phyloP scores from a whole-genome alignment of 2,113 vertebrate species.

The Camelus dromedarius region DNA sequence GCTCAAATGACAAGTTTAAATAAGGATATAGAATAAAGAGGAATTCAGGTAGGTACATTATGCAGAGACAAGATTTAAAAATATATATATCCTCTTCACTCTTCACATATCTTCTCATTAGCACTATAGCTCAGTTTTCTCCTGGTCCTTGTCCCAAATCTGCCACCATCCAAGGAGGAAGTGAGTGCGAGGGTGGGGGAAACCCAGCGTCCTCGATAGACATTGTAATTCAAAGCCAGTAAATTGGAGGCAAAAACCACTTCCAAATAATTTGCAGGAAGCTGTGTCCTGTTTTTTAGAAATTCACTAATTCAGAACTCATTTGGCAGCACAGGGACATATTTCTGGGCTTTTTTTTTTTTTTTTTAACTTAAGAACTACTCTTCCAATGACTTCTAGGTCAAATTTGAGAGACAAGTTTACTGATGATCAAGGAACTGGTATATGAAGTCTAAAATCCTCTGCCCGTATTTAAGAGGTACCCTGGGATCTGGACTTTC shows the following conservation, averaged over 20 bases:
- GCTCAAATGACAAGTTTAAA: constrained; percentile 27
- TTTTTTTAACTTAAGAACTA: background rate
- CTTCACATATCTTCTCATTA: background rate
- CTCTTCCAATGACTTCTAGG: background rate
- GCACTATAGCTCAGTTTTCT: background rate
- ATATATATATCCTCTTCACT: background rate
- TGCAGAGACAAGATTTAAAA: background rate
- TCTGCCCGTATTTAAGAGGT: background rate
- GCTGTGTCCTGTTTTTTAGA: background rate
- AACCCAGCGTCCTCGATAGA: background rate
- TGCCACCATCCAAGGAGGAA: background rate
- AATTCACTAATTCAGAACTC: constrained; percentile 35
- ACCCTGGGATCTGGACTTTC: background rate
- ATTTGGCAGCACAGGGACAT: background rate
- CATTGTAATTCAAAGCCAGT: background rate
- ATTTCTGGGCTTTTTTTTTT: background rate
- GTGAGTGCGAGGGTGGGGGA: background rate
- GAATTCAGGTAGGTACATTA: background rate
- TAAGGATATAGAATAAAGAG: constrained; percentile 4
- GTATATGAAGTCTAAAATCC: background rate
- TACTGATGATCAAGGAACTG: background rate
- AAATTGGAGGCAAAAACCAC: background rate
- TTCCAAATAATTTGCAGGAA: background rate
- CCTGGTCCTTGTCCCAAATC: background rate
- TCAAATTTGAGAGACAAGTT: constrained; percentile 11